A percentile compares a stretch with the other conserved stretches of the same genome.
phyloP scores from a whole-genome alignment of 2,797 vertebrate genomes.

The Trichosurus vulpecula region DNA sequence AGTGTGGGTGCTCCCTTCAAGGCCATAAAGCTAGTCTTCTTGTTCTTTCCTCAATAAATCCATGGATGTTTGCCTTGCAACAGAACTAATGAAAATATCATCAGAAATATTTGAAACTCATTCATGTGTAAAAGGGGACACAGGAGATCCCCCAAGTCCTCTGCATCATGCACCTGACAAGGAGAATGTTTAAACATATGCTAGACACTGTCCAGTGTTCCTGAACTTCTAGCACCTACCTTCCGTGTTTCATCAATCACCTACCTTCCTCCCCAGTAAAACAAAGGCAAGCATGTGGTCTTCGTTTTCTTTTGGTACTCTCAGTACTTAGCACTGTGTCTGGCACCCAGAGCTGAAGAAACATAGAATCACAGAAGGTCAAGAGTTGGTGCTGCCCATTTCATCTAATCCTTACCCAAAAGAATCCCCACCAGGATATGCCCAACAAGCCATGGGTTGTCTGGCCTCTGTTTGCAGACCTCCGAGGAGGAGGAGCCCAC shows the following conservation, averaged over 20 bases:
- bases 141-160: background rate
- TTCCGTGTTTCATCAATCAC: background rate
- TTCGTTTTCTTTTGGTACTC: too few species aligned
- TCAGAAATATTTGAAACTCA: constrained; percentile 68
- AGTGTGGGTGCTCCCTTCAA: background rate
- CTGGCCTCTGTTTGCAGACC: too few species aligned
- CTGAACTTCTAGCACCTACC: constrained; percentile 30
- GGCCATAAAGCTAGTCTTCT: background rate
- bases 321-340: too few species aligned
- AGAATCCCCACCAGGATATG: too few species aligned
- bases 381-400: too few species aligned
- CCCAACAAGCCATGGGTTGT: too few species aligned
- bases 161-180: constrained; percentile 1
- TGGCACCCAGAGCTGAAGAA: too few species aligned
- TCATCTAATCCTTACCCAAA: too few species aligned
- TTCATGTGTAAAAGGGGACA: constrained; percentile 47
- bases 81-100: constrained; percentile 48
- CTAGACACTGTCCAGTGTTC: constrained; percentile 27
- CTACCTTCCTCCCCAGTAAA: too few species aligned
- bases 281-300: too few species aligned
- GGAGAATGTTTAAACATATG: constrained; percentile 33
- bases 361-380: too few species aligned
- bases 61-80: constrained; percentile 53
- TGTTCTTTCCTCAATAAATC: constrained; percentile 21
- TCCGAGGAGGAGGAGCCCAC: too few species aligned